Evolutionary conservation across 2,888 invertebrate genomes (phyloP), one percentile per base, ranked within the genome.

Genomic region (Nudaria mundana): DNA sequence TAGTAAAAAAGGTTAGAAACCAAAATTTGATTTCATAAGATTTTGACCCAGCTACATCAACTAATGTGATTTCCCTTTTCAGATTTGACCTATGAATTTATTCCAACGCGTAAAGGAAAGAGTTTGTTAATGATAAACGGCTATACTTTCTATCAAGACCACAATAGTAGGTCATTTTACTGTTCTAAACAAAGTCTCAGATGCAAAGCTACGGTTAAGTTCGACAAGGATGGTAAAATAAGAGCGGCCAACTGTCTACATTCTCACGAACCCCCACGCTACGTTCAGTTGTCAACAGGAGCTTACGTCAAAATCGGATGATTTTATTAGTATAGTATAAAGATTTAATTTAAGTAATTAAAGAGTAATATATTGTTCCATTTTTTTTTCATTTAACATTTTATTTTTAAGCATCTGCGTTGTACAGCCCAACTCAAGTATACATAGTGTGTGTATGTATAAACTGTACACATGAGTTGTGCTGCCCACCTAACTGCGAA

Each of bases 181-280:
- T 62, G 61, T 50, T 59, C 61, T 1, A 60, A 60, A 31, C 56
- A 35, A 24, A 32, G 30, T 5, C 11, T 4, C 1, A 56, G 61
- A 2, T 67, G 67, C 29, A 57, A 38, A 12, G 65, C 67, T 5
- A 40, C 40, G 5, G 52, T 67, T 1, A 56, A 52, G 11, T 41
- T 66, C 3, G 37, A 43, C n/a, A 42, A 34, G 3, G 7, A 22
- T 4, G 59, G 56, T 1, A 12, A 18, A 2, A 48, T 58, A n/a
- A 41, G 22, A 25, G 18, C 8, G 5, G 43, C 39, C 1, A 39
- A 44, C 20, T 38, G 28, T 2, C 1, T 0, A 0, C 58, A 58
- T 18, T 39, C 8, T 8, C 58, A 60, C 16, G 34, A 35, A 0
- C 63, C 63, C 2, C 63, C 62, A 5, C 40, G n/a, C 13, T 59